These are phyloP conservation scores for Tetragonula carbonaria DNA, from an alignment of 2,888 invertebrate genomes.

Conservation along the genomic window DNA sequence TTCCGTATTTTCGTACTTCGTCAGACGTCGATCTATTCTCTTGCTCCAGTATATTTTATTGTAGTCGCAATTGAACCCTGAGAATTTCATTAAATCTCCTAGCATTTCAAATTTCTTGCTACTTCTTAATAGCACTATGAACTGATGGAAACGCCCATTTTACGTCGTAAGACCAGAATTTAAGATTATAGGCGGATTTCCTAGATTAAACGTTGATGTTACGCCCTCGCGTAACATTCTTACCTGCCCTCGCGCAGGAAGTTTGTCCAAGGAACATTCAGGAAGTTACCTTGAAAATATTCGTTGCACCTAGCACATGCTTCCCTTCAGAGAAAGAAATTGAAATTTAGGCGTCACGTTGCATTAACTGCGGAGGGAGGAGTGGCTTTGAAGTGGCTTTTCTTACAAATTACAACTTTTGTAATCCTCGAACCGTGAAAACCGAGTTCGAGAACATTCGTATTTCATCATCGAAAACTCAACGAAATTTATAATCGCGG, in stretches of 20 bases:
- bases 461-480: background rate
- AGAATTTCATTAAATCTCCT: background rate
- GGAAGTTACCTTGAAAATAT: background rate
- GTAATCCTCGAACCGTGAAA: background rate
- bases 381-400: background rate
- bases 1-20: background rate
- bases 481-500: background rate
- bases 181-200: background rate
- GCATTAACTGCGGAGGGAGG: background rate
- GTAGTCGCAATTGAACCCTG: background rate
- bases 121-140: background rate
- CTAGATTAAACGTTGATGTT: background rate
- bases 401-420: background rate
- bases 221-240: background rate
- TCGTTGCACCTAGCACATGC: background rate
- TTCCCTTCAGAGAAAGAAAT: background rate
- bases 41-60: background rate
- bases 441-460: background rate
- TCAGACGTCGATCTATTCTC: background rate
- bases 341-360: conserved; percentile 1
- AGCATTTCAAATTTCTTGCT: background rate
- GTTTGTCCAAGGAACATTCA: background rate
- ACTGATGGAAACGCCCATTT: background rate
- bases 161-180: background rate
- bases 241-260: no score